Evolutionary conservation across 1,140 invertebrate genomes (phyloP), one percentile per base, ranked within the genome.

Genomic region (Drosophila bocqueti): DNA sequence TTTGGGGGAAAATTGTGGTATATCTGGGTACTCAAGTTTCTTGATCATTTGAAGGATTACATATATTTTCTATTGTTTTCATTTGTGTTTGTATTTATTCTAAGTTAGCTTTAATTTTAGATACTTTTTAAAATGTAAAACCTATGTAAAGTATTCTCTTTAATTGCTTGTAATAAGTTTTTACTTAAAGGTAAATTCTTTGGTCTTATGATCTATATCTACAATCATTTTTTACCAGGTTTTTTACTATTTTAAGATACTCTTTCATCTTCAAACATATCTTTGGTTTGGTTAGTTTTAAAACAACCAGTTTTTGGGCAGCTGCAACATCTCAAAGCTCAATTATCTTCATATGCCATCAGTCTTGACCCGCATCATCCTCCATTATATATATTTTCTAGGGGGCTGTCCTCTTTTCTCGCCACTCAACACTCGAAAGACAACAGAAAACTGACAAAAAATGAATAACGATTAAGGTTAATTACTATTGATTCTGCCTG

Each of bases 401-500:
- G 52, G 57, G 66, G 75, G 62, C 43, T 40, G 38, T 74, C 61
- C 63, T 52, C 54, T 40, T 50, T 55, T 29, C 63, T 50, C 29
- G 4, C 66, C 67, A 74, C 66, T 66, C 65, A 34, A 60, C 58
- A 69, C 66, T 83, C 63, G 78, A 62, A 64, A 55, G 50, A 63
- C 63, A 74, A 61, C 55, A 74, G 38, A 72, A 72, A 62, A 43
- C 47, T 54, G 57, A 62, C 68, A 45, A 68, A 69, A 78, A 78
- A 49, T 78, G 62, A 61, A 68, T 71, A 79, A 79, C 85, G 84
- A 89, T 84, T 89, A 90, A 69, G 84, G 84, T 84, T 89, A 89
- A 89, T 89, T 89, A 89, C 84, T 89, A 89, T 89, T 89, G 84
- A 89, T 90, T 89, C 86, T 87, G 76, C 43, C 55, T 71, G 78